These are phyloP conservation scores for Progne subis DNA, from an alignment of 2,113 vertebrate genomes.

Conservation along the genomic window DNA sequence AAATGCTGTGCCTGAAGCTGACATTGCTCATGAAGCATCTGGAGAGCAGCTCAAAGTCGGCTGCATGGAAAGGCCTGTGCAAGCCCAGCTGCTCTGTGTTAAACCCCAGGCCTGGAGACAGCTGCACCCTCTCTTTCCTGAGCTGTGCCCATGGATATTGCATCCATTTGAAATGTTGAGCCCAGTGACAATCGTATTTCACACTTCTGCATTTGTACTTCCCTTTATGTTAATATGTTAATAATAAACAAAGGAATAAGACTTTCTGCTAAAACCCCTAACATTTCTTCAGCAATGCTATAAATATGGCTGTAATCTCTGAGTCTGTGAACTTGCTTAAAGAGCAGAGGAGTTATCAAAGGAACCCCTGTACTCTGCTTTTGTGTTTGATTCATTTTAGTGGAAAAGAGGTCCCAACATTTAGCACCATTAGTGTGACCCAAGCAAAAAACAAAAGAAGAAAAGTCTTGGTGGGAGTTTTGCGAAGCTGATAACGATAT, in stretches of 20 bases:
- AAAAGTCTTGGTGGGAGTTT: neutral
- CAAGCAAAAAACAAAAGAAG: neutral
- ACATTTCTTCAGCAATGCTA: neutral
- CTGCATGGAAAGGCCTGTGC: neutral
- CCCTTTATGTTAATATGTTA: neutral
- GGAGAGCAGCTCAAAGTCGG: neutral
- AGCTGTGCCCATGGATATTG: neutral
- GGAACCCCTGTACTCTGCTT: neutral
- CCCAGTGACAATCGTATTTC: neutral
- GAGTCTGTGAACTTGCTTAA: neutral
- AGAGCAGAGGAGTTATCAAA: neutral
- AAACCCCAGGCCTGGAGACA: neutral
- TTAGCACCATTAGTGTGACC: neutral
- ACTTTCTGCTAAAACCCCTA: neutral
- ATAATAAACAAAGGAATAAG: neutral
- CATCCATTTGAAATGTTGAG: neutral
- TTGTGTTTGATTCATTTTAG: neutral
- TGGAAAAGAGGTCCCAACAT: neutral
- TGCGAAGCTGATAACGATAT: neutral
- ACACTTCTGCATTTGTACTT: neutral
- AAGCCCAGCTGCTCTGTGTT: neutral
- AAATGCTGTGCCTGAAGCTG: neutral
- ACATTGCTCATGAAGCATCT: rapidly evolving
- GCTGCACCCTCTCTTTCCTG: neutral
- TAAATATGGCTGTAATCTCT: neutral